These are phyloP conservation scores for Acanthurus leucopareius DNA, from an alignment of 2,797 vertebrate genomes.

Conservation along the genomic window DNA sequence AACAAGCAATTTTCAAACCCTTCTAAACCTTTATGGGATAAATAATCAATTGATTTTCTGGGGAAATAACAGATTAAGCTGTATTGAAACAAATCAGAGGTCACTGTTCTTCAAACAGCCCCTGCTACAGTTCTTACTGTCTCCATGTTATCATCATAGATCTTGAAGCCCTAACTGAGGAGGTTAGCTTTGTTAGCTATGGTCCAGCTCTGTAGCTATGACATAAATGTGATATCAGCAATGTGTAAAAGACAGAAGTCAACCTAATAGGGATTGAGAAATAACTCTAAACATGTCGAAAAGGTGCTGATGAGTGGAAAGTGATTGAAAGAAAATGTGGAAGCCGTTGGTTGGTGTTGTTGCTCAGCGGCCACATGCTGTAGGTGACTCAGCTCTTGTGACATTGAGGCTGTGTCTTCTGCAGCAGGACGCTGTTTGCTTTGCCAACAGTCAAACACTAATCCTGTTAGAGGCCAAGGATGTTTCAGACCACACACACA, in stretches of 20 bases:
- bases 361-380: constrained; percentile 31
- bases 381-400: constrained; percentile 66
- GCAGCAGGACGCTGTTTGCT: constrained; percentile 74
- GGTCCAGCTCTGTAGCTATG: too few relatives aligned
- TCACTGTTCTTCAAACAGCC: too few relatives aligned
- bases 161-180: too few relatives aligned
- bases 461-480: constrained; percentile 73
- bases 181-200: too few relatives aligned
- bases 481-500: constrained; percentile 68
- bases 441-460: constrained; percentile 78
- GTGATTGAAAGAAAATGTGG: background rate
- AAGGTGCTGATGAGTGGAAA: constrained; percentile 9
- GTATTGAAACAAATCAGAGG: too few relatives aligned
- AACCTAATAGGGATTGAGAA: background rate
- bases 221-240: background rate
- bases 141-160: too few relatives aligned
- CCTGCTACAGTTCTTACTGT: too few relatives aligned
- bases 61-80: too few relatives aligned
- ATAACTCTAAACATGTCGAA: background rate
- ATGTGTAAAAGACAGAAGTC: background rate
- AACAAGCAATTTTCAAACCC: too few relatives aligned
- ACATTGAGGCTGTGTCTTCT: constrained; percentile 65
- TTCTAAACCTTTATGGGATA: too few relatives aligned
- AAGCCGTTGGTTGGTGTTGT: constrained; percentile 4
- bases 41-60: too few relatives aligned